Evolutionary conservation across 1,140 invertebrate species (phyloP).

Genomic region (Heterodera carotae): DNA sequence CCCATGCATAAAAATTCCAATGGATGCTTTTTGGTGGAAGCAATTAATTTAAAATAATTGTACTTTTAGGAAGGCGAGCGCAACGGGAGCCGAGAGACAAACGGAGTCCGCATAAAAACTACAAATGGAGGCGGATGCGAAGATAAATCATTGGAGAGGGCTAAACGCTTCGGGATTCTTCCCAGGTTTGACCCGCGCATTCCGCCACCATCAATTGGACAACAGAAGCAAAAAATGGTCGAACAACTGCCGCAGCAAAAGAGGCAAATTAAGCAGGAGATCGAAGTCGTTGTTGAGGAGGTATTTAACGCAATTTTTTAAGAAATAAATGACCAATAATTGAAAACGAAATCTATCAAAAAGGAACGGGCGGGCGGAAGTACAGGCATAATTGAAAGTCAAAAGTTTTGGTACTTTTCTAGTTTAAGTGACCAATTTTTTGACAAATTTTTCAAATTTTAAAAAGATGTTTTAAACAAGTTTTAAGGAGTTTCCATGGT

Average conservation of each 20-base stretch:
- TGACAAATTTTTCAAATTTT: no score
- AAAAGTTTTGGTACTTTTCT: no score
- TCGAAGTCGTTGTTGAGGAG: not conserved
- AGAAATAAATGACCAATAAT: not conserved
- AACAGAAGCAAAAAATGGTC: constrained; percentile 1
- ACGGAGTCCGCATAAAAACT: not conserved
- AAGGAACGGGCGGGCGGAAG: no score
- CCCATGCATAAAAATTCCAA: no score
- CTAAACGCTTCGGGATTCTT: not conserved
- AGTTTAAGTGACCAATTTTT: no score
- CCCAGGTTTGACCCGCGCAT: constrained; percentile 16
- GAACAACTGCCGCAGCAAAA: not conserved
- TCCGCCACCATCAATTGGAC: constrained; percentile 14
- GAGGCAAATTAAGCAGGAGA: constrained; percentile 12
- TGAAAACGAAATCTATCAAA: no score
- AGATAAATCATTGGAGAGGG: not conserved
- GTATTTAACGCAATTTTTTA: not conserved
- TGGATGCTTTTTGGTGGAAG: not conserved
- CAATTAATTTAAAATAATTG: not conserved
- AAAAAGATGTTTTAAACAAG: no score
- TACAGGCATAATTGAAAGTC: no score
- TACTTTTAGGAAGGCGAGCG: not conserved
- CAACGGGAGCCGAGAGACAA: not conserved
- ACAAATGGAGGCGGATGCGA: not conserved
- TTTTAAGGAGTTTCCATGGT: no score